Evolutionary conservation across 1,140 invertebrate species (phyloP).

Genomic region (Hirudo medicinalis): DNA sequence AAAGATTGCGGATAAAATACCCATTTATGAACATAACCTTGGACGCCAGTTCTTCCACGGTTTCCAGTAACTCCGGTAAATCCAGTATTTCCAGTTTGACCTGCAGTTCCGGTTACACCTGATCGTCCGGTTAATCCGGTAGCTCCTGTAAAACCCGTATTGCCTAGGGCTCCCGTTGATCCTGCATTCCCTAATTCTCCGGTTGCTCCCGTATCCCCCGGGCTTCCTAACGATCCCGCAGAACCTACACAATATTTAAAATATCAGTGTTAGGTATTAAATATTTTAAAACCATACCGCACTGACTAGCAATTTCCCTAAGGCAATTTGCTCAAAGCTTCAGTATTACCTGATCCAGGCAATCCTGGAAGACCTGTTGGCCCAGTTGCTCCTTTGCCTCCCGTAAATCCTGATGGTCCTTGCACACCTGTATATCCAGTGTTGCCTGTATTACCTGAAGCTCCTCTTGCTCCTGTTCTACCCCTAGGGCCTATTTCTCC

Average conservation of each 20-base stretch:
- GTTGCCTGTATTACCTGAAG: not conserved
- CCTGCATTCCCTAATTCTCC: not conserved
- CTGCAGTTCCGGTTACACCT: not conserved
- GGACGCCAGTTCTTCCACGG: not conserved
- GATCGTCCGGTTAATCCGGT: not conserved
- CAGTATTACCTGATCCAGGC: not conserved
- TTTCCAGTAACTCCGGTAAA: constrained; percentile 1
- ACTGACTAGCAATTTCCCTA: not conserved
- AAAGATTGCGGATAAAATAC: not conserved
- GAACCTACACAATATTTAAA: not conserved
- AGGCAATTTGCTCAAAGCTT: not conserved
- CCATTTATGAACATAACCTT: not conserved
- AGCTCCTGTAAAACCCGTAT: constrained; percentile 4
- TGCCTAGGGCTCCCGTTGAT: not conserved
- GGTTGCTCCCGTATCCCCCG: not conserved
- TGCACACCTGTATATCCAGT: not conserved
- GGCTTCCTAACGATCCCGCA: not conserved
- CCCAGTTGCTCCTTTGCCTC: constrained; percentile 3
- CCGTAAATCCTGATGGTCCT: not conserved
- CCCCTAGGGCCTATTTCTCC: not conserved
- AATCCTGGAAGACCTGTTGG: not conserved
- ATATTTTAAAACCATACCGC: not conserved
- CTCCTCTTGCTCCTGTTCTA: not conserved
- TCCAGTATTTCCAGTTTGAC: constrained; percentile 8
- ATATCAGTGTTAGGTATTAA: not conserved